These are phyloP conservation scores for Lepisosteus osseus DNA, from an alignment of 2,113 vertebrate species.

Conservation along the genomic window DNA sequence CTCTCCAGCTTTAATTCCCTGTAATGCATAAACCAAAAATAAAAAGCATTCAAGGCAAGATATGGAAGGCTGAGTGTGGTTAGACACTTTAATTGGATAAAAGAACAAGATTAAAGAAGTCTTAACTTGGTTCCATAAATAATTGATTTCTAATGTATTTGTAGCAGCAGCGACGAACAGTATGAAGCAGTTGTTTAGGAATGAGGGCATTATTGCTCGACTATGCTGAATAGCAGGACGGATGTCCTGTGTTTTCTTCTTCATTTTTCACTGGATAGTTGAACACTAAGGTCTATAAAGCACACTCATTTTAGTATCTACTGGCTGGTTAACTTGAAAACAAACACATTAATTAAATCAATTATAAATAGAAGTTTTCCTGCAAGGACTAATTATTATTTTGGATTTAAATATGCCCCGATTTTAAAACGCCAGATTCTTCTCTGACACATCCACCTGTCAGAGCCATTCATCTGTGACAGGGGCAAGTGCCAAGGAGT, in stretches of 20 bases:
- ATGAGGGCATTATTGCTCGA: not conserved
- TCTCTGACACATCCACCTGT: too few relatives aligned
- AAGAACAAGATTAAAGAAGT: constrained; percentile 74
- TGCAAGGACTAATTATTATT: too few relatives aligned
- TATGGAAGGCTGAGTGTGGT: constrained; percentile 58
- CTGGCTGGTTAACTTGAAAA: too few relatives aligned
- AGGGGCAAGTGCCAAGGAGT: too few relatives aligned
- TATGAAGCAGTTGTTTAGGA: constrained; percentile 63
- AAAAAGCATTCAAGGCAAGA: constrained; percentile 55
- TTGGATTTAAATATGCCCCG: too few relatives aligned
- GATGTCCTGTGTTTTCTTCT: constrained; percentile 50
- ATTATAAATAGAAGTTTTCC: too few relatives aligned
- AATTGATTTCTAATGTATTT: constrained; percentile 76
- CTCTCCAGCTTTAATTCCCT: constrained; percentile 63
- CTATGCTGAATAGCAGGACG: constrained; percentile 61
- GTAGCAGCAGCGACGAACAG: constrained; percentile 62
- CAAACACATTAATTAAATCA: too few relatives aligned
- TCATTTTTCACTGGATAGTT: constrained; percentile 25
- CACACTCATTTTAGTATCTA: too few relatives aligned
- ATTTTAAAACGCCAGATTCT: too few relatives aligned
- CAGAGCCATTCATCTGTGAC: too few relatives aligned
- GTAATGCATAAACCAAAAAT: constrained; percentile 48
- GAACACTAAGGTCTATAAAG: too few relatives aligned
- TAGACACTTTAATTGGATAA: constrained; percentile 78
- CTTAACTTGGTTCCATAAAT: constrained; percentile 69